A percentile compares a stretch with the other conserved stretches of the same genome.
phyloP scores from a whole-genome alignment of 2,888 invertebrate species.

The Bedellia somnulentella region DNA sequence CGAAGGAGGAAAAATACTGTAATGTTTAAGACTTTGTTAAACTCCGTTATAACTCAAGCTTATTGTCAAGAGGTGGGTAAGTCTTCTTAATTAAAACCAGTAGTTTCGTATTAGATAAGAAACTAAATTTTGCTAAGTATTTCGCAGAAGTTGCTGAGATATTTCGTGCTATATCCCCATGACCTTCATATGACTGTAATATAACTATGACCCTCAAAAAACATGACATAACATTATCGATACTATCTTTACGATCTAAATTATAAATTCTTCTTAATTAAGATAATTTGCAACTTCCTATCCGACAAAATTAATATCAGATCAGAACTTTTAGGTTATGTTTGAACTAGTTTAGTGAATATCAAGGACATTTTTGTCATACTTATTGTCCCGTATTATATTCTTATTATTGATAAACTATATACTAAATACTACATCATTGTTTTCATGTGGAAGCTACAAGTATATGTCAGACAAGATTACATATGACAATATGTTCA shows the following conservation, averaged over 20 bases:
- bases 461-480: too few relatives aligned
- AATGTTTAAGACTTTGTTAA: conserved; percentile 66
- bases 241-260: not conserved
- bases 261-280: not conserved
- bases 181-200: conserved; percentile 47
- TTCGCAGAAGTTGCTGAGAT: conserved; percentile 9
- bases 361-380: too few relatives aligned
- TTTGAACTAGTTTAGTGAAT: too few relatives aligned
- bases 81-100: conserved; percentile 29
- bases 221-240: not conserved
- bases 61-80: conserved; percentile 80
- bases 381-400: too few relatives aligned
- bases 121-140: conserved; percentile 4
- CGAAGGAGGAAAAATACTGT: conserved; percentile 47
- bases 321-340: too few relatives aligned
- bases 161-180: conserved; percentile 11
- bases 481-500: too few relatives aligned
- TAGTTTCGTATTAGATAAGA: conserved; percentile 5
- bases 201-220: conserved; percentile 23
- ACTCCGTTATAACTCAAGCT: conserved; percentile 65
- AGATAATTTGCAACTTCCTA: too few relatives aligned
- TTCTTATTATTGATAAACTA: too few relatives aligned
- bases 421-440: too few relatives aligned
- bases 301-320: too few relatives aligned
- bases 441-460: too few relatives aligned